Evolutionary conservation across 1,140 invertebrate species (phyloP), one percentile per base, ranked within the genome.

Genomic region (Drosophila sucinea): DNA sequence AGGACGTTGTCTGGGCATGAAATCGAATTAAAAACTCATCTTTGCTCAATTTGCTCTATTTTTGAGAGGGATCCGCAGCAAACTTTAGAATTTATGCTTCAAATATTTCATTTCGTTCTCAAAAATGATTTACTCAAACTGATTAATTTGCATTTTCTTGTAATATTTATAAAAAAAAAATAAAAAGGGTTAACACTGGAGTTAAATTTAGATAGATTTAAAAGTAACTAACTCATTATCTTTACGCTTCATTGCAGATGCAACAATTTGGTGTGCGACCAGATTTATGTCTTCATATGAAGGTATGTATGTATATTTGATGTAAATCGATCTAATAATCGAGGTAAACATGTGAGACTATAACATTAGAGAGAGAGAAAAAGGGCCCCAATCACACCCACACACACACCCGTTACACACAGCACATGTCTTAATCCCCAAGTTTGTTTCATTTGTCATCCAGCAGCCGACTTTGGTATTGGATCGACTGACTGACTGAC

Each of bases 1-100:
- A 56, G 51, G 40, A 33, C 32, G 32, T 44, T 58, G 56, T 35
- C 56, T 58, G 30, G 10, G 54, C 54, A 17, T n/a, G 57, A 71
- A 87, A 87, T 87, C 84, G 80, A 83, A 87, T 87, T 87, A 87
- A 87, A 87, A 87, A 87, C 84, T 87, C 77, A 80, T 89, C 81
- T 79, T 77, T 62, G 65, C 56, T 75, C 80, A 87, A 87, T 83
- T 87, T 83, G 58, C 67, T 73, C 33, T 29, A 30, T 64, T 76
- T 72, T 23, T 2, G 17, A 17, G 17, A 64, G 60, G 2, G 10
- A 38, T 38, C 7, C 10, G 17, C 17, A 17, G 17, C 17, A 17
- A 17, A 17, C 17, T 17, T 17, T 17, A 17, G 17, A 17, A 17
- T 17, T 17, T 17, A 17, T 17, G 17, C 17, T 17, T 17, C 17